These are phyloP conservation scores for Melieria crassipennis DNA, from an alignment of 2,888 invertebrate species.

Conservation along the genomic window DNA sequence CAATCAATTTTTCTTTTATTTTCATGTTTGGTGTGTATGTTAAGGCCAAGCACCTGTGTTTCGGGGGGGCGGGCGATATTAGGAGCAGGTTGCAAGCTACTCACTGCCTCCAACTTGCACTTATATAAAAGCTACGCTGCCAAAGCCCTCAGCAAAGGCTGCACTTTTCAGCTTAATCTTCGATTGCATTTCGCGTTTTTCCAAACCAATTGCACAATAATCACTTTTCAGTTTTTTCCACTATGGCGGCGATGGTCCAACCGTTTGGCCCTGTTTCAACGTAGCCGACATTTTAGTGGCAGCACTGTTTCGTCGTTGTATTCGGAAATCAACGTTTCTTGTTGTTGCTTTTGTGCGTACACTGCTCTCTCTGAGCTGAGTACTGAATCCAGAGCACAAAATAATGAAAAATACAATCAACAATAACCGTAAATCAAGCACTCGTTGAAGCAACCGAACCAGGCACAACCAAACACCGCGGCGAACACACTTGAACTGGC, in stretches of 20 bases:
- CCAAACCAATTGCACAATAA: not conserved
- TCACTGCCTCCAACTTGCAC: constrained; percentile 2
- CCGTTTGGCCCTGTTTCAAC: no score
- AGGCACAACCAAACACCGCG: constrained; percentile 41
- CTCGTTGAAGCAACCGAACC: constrained; percentile 1
- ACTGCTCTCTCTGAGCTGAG: constrained; percentile 5
- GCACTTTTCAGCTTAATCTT: constrained; percentile 14
- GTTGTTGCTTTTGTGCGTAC: not conserved
- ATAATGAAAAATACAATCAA: constrained; percentile 1
- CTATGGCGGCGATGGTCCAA: no score
- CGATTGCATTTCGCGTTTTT: constrained; percentile 21
- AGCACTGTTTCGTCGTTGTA: no score
- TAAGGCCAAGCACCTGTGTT: constrained; percentile 28
- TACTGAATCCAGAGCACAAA: not conserved
- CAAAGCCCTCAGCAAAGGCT: not conserved
- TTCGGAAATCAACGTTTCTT: no score
- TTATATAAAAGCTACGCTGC: constrained; percentile 17
- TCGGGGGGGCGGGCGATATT: not conserved
- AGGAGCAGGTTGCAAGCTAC: no score
- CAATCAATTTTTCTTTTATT: constrained; percentile 14
- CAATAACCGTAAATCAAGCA: constrained; percentile 26
- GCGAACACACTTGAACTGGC: constrained; percentile 44
- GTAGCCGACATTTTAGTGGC: no score
- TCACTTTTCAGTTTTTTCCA: not conserved
- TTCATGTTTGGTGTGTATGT: not conserved